Evolutionary conservation across 1,140 invertebrate species (phyloP).

Genomic region (Melitaea cinxia): DNA sequence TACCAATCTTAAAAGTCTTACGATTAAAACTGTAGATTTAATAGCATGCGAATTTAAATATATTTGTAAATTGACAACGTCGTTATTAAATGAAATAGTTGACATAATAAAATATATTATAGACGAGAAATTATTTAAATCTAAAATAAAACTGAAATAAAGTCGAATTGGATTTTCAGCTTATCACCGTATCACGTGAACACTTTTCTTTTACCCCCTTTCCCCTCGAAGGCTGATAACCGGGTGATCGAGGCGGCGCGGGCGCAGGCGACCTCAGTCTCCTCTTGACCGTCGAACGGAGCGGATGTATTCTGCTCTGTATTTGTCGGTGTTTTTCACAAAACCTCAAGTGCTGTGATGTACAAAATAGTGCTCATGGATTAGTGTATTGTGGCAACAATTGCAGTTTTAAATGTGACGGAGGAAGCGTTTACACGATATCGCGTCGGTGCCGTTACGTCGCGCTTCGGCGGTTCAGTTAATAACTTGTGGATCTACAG

Average conservation of each 20-base stretch:
- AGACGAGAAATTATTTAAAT: too few species aligned
- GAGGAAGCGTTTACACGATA: constrained; percentile 17
- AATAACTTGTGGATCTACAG: constrained; percentile 73
- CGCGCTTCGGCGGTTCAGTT: constrained; percentile 67
- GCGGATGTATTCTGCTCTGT: constrained; percentile 46
- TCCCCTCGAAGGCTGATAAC: constrained; percentile 74
- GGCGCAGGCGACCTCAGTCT: constrained; percentile 67
- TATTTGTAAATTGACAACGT: too few species aligned
- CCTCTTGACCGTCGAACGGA: constrained; percentile 40
- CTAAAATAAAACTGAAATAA: constrained; percentile 26
- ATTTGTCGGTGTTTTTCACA: not conserved
- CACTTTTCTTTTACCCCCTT: constrained; percentile 60
- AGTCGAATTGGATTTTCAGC: constrained; percentile 48
- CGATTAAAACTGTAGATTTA: too few species aligned
- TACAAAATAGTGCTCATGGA: constrained; percentile 17
- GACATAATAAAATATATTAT: too few species aligned
- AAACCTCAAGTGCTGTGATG: constrained; percentile 24
- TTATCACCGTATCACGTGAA: constrained; percentile 73
- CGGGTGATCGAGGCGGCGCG: constrained; percentile 56
- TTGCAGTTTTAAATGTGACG: constrained; percentile 45
- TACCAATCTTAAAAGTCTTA: too few species aligned
- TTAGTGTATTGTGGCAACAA: constrained; percentile 32
- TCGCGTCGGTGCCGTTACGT: constrained; percentile 58
- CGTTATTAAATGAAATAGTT: too few species aligned
- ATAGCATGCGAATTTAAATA: too few species aligned